These are phyloP conservation scores for Sycobia sp. DNA, from an alignment of 1,140 invertebrate genomes.

Conservation along the genomic window DNA sequence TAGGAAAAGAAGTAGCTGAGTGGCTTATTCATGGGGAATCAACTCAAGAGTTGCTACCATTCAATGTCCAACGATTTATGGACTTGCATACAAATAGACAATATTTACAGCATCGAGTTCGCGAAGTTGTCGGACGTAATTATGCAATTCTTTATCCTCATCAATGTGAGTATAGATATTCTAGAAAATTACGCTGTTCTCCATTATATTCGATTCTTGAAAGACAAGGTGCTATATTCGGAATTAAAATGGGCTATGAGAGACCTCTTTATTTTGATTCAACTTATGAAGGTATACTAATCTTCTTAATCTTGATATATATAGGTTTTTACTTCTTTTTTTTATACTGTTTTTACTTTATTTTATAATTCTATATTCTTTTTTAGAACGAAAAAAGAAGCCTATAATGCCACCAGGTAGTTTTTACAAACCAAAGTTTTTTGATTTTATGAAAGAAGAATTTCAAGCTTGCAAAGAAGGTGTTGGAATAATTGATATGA, in stretches of 20 bases:
- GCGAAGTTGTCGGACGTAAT: constrained; percentile 76
- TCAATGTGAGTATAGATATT: constrained; percentile 70
- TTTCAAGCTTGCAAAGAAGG: constrained; percentile 79
- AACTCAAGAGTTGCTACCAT: constrained; percentile 68
- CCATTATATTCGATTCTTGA: constrained; percentile 79
- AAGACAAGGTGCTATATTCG: constrained; percentile 78
- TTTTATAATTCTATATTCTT: constrained; percentile 4
- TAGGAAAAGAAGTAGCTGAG: constrained; percentile 76
- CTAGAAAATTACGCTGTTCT: constrained; percentile 76
- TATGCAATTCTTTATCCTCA: constrained; percentile 71
- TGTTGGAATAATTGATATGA: constrained; percentile 84
- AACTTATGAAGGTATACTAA: constrained; percentile 60
- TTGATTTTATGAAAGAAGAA: constrained; percentile 75
- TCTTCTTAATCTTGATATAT: background rate
- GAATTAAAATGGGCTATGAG: constrained; percentile 87
- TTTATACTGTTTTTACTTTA: constrained; percentile 7
- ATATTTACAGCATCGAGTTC: constrained; percentile 75
- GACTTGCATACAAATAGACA: constrained; percentile 80
- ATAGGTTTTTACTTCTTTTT: constrained; percentile 15
- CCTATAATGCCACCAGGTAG: constrained; percentile 65
- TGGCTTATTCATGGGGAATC: constrained; percentile 75
- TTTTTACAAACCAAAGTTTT: constrained; percentile 79
- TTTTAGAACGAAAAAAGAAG: constrained; percentile 54
- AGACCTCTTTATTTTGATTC: constrained; percentile 70
- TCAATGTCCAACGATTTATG: constrained; percentile 78